A percentile compares a stretch with the other conserved stretches of the same genome.
Conservation (phyloP, 2,113 vertebrate genomes). For the Zosterops borbonicus region DNA sequence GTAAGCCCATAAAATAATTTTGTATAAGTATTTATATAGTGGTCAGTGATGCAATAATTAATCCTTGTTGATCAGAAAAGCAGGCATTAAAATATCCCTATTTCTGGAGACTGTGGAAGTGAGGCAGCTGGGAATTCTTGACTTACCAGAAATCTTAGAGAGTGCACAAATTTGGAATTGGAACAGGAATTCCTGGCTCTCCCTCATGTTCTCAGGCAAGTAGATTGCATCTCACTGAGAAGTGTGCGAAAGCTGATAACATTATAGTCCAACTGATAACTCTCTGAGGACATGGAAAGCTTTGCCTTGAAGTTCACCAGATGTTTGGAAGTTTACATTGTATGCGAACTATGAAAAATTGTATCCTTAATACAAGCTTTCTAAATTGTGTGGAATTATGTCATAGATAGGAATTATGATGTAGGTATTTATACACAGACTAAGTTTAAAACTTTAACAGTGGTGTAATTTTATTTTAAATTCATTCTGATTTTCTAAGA, state of each 20-base stretch:
- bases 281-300: slow-evolving; percentile 10
- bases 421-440: background rate
- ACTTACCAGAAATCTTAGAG: slow-evolving; percentile 21
- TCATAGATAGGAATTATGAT: background rate
- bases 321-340: slow-evolving; percentile 42
- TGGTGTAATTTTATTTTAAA: background rate
- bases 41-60: background rate
- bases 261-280: slow-evolving; percentile 45
- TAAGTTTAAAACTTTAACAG: background rate
- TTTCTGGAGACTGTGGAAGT: slow-evolving; percentile 9
- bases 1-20: background rate
- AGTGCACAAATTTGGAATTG: slow-evolving; percentile 34
- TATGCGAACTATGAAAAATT: slow-evolving; percentile 1
- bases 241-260: slow-evolving; percentile 48
- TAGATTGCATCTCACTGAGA: slow-evolving; percentile 18
- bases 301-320: slow-evolving; percentile 48
- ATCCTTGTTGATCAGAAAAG: background rate
- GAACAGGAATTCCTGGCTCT: slow-evolving; percentile 48
- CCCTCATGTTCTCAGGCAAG: slow-evolving; percentile 35
- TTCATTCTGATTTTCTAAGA: background rate
- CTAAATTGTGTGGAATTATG: background rate
- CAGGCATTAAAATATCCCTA: background rate
- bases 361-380: background rate
- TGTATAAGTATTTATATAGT: background rate
- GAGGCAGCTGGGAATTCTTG: slow-evolving; percentile 33